These are phyloP conservation scores for Hucho hucho DNA, from an alignment of 2,113 vertebrate species.

Conservation along the genomic window DNA sequence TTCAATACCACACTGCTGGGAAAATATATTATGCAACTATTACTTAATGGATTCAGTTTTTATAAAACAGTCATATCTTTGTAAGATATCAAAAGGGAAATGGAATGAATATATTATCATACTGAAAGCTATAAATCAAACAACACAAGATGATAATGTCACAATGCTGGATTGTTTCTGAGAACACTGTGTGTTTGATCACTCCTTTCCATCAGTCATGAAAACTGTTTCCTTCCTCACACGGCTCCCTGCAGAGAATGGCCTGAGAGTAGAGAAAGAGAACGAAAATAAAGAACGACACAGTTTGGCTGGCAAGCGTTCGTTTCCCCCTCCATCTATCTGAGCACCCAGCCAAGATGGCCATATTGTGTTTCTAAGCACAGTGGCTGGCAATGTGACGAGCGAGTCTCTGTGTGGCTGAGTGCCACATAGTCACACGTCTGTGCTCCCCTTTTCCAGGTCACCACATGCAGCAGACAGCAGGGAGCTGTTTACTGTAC, in stretches of 20 bases:
- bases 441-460: slow-evolving; percentile 52
- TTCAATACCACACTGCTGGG: slow-evolving; percentile 4
- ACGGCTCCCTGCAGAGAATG: slow-evolving; percentile 44
- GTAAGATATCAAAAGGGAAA: slow-evolving; percentile 15
- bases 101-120: slow-evolving; percentile 41
- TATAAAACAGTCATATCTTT: slow-evolving; percentile 30
- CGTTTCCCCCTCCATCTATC: slow-evolving; percentile 51
- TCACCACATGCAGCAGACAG: slow-evolving; percentile 58
- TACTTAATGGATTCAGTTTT: background rate
- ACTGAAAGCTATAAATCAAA: slow-evolving; percentile 51
- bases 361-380: slow-evolving; percentile 72
- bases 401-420: slow-evolving; percentile 52
- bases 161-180: slow-evolving; percentile 55
- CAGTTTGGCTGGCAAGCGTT: slow-evolving; percentile 56
- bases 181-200: slow-evolving; percentile 60
- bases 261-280: slow-evolving; percentile 42
- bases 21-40: background rate
- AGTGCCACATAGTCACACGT: slow-evolving; percentile 59
- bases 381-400: slow-evolving; percentile 65
- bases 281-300: slow-evolving; percentile 37
- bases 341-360: slow-evolving; percentile 63
- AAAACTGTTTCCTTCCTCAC: slow-evolving; percentile 53
- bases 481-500: slow-evolving; percentile 52
- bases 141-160: slow-evolving; percentile 50
- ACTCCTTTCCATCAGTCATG: slow-evolving; percentile 48